Conservation (phyloP, 92 coral and sea anemone species). For the Zoanthus gigantus region DNA sequence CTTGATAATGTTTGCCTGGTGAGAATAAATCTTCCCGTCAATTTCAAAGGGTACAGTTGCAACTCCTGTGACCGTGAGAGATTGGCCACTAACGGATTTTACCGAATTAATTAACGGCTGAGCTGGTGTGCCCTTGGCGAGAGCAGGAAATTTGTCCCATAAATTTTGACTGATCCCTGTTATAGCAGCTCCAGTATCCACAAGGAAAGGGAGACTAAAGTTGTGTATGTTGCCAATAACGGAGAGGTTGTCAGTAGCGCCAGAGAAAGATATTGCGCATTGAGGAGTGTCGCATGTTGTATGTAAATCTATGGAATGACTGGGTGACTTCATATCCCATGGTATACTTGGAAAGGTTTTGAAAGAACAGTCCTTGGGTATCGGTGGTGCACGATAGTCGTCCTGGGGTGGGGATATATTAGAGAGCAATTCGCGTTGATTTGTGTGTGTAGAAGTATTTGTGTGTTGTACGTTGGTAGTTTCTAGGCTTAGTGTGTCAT, state of each 20-base stretch:
- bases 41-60: constrained; percentile 38
- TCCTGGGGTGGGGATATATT: neutral
- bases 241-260: neutral
- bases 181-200: constrained; percentile 58
- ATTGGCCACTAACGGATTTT: constrained; percentile 51
- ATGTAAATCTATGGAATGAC: no score
- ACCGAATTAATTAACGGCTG: neutral
- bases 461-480: neutral
- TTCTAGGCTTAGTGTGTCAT: neutral
- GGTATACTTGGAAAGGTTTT: neutral
- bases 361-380: no score
- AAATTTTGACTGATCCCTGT: neutral
- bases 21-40: constrained; percentile 32
- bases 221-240: neutral
- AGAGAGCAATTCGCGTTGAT: neutral
- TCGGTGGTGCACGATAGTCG: no score
- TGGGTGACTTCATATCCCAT: neutral
- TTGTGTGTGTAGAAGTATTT: neutral
- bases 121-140: neutral
- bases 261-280: no score
- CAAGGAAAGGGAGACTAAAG: constrained; percentile 3
- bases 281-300: no score
- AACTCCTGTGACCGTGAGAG: constrained; percentile 41
- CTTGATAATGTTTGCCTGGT: constrained; percentile 22
- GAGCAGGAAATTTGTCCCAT: constrained; percentile 7